These are phyloP conservation scores for Eumerus sabulonum DNA, from an alignment of 2,888 invertebrate species.

Conservation along the genomic window DNA sequence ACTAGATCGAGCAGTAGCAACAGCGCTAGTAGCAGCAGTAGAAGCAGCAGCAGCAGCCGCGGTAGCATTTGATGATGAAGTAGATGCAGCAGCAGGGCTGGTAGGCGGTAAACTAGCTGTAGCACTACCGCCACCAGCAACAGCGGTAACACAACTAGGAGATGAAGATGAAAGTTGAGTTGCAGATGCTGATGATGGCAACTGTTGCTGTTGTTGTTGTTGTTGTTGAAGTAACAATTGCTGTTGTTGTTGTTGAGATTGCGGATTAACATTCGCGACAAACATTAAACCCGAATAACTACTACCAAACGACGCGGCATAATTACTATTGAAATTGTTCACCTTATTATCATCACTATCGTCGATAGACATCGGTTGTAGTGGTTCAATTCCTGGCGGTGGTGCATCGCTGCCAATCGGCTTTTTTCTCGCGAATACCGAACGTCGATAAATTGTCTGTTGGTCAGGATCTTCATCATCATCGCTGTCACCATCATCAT, in stretches of 20 bases:
- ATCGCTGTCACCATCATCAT: neutral
- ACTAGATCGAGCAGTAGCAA: conserved; percentile 28
- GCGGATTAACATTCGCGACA: conserved; percentile 40
- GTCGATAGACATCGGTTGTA: too few species aligned
- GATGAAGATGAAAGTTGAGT: conserved; percentile 58
- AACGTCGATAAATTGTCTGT: conserved; percentile 37
- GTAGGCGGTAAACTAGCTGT: conserved; percentile 52
- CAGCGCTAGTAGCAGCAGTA: too few species aligned
- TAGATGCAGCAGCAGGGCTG: conserved; percentile 60
- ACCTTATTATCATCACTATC: conserved; percentile 59
- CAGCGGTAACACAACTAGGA: conserved; percentile 54
- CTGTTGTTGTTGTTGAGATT: conserved; percentile 14
- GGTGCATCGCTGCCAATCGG: conserved; percentile 9
- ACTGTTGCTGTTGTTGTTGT: conserved; percentile 25
- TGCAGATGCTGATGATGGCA: conserved; percentile 52
- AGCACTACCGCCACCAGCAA: conserved; percentile 53
- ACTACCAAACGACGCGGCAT: conserved; percentile 62
- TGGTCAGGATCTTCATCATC: conserved; percentile 27
- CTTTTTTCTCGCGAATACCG: conserved; percentile 37
- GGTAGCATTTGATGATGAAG: conserved; percentile 21
- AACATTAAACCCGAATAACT: conserved; percentile 60
- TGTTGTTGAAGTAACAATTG: conserved; percentile 6
- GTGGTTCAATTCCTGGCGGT: too few species aligned
- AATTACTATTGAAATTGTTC: conserved; percentile 64
- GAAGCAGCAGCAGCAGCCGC: conserved; percentile 13